Evolutionary conservation across 2,113 vertebrate genomes (phyloP).

Genomic region (Todiramphus chloris): DNA sequence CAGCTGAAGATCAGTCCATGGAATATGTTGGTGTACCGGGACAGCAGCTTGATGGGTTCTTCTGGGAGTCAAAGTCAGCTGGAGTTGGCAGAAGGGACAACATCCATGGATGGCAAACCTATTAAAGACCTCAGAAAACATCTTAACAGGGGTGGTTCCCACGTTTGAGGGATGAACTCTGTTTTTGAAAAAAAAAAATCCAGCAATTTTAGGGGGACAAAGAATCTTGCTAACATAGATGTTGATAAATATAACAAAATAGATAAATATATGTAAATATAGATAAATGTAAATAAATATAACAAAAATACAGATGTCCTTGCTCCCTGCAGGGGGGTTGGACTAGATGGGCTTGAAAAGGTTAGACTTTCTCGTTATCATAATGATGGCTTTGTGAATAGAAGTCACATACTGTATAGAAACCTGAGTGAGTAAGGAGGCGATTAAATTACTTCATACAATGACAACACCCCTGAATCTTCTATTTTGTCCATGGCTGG

Average conservation of each 20-base stretch:
- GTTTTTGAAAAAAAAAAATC: neutral
- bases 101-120: neutral
- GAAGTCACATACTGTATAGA: neutral
- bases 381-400: neutral
- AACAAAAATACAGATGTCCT: too few relatives aligned
- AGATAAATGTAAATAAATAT: neutral
- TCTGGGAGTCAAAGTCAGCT: neutral
- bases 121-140: neutral
- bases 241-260: neutral
- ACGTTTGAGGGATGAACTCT: neutral
- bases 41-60: neutral
- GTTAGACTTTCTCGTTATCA: neutral
- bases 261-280: too few relatives aligned
- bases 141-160: neutral
- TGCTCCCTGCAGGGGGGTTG: too few relatives aligned
- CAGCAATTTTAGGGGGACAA: neutral
- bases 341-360: too few relatives aligned
- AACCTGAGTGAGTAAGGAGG: neutral
- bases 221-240: neutral
- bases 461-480: neutral
- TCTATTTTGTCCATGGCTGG: neutral
- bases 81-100: neutral
- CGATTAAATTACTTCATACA: neutral
- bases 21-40: rapidly evolving
- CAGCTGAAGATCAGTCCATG: neutral